A percentile compares a stretch with the other conserved stretches of the same genome.
These are phyloP conservation scores for Vollenhovia emeryi DNA, from an alignment of 1,140 invertebrate genomes.

Conservation along the genomic window DNA sequence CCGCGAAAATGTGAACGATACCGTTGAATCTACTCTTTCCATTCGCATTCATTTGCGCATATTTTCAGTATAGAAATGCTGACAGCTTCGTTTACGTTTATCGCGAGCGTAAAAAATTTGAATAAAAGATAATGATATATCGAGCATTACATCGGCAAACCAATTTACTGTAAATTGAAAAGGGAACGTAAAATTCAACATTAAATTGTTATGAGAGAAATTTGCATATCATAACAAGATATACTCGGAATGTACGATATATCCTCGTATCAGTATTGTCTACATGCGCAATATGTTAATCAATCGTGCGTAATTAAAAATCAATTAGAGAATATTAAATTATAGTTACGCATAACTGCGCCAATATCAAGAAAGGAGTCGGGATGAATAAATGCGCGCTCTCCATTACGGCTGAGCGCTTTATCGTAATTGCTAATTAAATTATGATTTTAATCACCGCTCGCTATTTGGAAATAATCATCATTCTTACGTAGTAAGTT, in stretches of 20 bases:
- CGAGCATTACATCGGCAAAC: slow-evolving; percentile 19
- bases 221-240: slow-evolving; percentile 49
- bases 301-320: slow-evolving; percentile 13
- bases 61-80: slow-evolving; percentile 27
- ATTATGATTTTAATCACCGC: slow-evolving; percentile 3
- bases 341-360: slow-evolving; percentile 5
- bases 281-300: slow-evolving; percentile 18
- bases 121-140: slow-evolving; percentile 49
- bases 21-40: slow-evolving; percentile 16
- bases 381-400: neutral
- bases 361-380: neutral
- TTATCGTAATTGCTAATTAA: slow-evolving; percentile 28
- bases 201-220: slow-evolving; percentile 43
- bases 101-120: neutral
- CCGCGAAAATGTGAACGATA: slow-evolving; percentile 4
- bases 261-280: neutral
- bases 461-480: neutral
- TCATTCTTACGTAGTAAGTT: neutral
- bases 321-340: slow-evolving; percentile 29
- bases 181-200: slow-evolving; percentile 39
- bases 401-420: neutral
- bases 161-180: slow-evolving; percentile 46
- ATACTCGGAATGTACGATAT: neutral
- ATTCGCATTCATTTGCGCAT: slow-evolving; percentile 17
- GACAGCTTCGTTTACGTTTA: slow-evolving; percentile 20